Evolutionary conservation across 1,140 invertebrate species (phyloP), one percentile per base, ranked within the genome.

Genomic region (Helicorthomorpha holstii): DNA sequence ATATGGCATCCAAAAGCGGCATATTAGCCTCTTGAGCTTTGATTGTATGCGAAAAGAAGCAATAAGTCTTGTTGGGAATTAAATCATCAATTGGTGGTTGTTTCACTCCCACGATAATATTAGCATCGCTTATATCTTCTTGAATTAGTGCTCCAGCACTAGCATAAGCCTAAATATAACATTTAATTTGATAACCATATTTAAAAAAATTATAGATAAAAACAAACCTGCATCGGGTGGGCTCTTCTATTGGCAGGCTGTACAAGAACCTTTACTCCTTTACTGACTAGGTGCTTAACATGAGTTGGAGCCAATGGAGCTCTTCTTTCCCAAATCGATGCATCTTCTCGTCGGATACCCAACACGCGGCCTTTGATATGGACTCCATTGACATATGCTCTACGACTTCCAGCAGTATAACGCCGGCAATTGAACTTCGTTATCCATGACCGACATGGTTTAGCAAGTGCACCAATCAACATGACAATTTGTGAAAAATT

Each of bases 1-100:
- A 65, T 58, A 97, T 83, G 2, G 92, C 89, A 71, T 99, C 96
- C 49, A 99, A 67, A 43, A 99, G 74, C 0, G 89, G 79, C 95
- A 99, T 98, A 64, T 99, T 99, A 14, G 81, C 83, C 63, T 96
- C 89, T 66, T 99, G 95, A 0, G 93, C 96, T 69, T 99, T 99
- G 56, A 98, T 98, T 0, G 94, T 98, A 64, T 99, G 96, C 1
- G 94, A 98, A 66, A 98, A 99, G 65, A 98, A 90, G 57, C 90
- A 96, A 61, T 98, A 98, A 0, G 94, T 98, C 67, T 95, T 96
- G 58, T 95, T 83, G 0, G 92, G 88, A 51, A 97, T 81, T 0
- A 99, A 69, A 0, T 82, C 73, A 65, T 98, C 96, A 10, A 96
- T 78, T 0, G 95, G 94, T 1, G 94, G 88, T 72, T 96, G 89